Evolutionary conservation across 2,888 invertebrate genomes (phyloP).

Genomic region (Bombylius major): DNA sequence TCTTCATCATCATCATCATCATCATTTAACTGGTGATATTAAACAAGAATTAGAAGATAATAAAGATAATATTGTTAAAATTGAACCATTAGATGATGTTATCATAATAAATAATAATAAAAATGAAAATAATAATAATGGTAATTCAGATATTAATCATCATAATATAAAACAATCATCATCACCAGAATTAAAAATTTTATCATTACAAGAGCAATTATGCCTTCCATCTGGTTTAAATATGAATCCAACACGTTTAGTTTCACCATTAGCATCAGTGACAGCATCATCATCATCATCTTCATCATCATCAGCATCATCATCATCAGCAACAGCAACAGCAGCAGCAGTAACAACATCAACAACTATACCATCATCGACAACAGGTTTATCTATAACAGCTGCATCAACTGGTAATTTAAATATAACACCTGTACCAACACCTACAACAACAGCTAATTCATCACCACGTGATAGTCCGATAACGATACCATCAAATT

Average conservation of each 20-base stretch:
- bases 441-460: constrained; percentile 18
- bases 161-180: constrained; percentile 20
- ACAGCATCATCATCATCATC: background rate
- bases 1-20: no score
- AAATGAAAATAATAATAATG: background rate
- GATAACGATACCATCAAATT: constrained; percentile 33
- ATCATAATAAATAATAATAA: constrained; percentile 3
- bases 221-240: constrained; percentile 35
- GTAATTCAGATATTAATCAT: background rate
- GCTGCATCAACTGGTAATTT: no score
- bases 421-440: no score
- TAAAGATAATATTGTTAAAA: background rate
- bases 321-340: constrained; percentile 10
- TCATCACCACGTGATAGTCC: constrained; percentile 35
- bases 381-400: no score
- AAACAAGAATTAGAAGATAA: no score
- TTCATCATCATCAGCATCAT: constrained; percentile 22
- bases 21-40: no score
- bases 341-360: constrained; percentile 16
- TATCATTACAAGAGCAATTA: constrained; percentile 33
- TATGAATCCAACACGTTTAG: constrained; percentile 36
- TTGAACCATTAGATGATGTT: constrained; percentile 21
- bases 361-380: constrained; percentile 12
- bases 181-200: constrained; percentile 28
- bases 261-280: constrained; percentile 22